A percentile compares a stretch with the other conserved stretches of the same genome.
Evolutionary conservation across 2,113 vertebrate genomes (phyloP).

Genomic region (Antennarius striatus): DNA sequence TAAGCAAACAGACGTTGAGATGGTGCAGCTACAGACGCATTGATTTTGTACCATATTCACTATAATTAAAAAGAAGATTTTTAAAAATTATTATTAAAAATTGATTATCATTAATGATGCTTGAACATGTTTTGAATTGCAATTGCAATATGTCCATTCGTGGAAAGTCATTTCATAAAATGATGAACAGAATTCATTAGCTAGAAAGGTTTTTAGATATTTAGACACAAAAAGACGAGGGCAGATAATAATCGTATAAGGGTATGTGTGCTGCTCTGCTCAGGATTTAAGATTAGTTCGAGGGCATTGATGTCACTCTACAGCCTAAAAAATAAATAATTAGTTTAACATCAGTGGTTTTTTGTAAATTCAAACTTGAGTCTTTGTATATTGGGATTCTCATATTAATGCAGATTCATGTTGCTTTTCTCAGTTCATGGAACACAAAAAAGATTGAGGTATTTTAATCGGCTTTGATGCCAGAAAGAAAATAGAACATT

Average conservation of each 20-base stretch:
- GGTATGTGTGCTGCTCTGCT: conserved; percentile 12
- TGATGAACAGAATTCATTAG: conserved; percentile 36
- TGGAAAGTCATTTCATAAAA: not conserved
- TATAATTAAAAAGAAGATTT: too few species aligned
- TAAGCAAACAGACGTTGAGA: too few species aligned
- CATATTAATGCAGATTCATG: conserved; percentile 10
- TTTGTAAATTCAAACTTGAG: conserved; percentile 2
- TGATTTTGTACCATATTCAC: too few species aligned
- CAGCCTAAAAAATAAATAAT: not conserved
- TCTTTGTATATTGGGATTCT: conserved; percentile 1
- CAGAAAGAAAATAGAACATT: conserved; percentile 40
- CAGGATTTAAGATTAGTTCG: conserved; percentile 33
- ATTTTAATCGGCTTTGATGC: conserved; percentile 54
- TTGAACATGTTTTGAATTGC: too few species aligned
- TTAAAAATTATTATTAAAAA: too few species aligned
- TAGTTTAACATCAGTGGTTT: not conserved
- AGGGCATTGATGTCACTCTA: conserved; percentile 29
- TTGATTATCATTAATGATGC: too few species aligned
- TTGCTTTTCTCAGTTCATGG: conserved; percentile 11
- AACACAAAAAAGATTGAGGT: conserved; percentile 21
- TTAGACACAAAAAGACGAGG: conserved; percentile 14
- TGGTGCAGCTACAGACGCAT: too few species aligned
- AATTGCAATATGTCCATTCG: too few species aligned
- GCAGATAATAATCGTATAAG: conserved; percentile 40
- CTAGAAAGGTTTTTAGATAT: conserved; percentile 26